Evolutionary conservation across 1,140 invertebrate species (phyloP).

Genomic region (Whitmania pigra): DNA sequence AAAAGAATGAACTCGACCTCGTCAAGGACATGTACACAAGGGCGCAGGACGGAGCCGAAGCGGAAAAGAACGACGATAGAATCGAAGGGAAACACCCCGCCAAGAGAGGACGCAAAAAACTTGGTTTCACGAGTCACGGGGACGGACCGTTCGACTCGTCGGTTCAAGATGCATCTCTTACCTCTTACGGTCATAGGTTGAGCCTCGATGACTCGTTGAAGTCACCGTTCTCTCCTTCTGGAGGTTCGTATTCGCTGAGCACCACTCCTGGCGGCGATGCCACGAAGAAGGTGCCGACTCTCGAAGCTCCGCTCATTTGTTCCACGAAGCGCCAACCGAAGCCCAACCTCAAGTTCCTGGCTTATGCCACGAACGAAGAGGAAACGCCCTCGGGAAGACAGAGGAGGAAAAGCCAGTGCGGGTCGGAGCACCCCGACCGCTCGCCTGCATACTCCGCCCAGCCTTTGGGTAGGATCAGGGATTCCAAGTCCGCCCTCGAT

Average conservation of each 20-base stretch:
- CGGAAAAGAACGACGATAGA: neutral
- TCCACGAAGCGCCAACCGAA: slow-evolving; percentile 40
- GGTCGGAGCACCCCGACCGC: neutral
- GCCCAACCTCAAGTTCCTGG: slow-evolving; percentile 35
- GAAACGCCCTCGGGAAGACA: slow-evolving; percentile 14
- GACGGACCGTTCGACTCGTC: too few species aligned
- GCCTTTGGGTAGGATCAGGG: slow-evolving; percentile 24
- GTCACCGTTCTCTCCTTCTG: too few species aligned
- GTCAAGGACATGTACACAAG: neutral
- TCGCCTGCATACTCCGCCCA: slow-evolving; percentile 16
- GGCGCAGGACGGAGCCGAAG: neutral
- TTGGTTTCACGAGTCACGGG: neutral
- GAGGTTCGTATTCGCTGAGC: too few species aligned
- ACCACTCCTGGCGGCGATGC: slow-evolving; percentile 45
- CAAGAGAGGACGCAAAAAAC: slow-evolving; percentile 19
- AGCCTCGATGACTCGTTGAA: too few species aligned
- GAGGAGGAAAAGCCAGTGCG: neutral
- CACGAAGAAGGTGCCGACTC: slow-evolving; percentile 31
- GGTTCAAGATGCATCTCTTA: too few species aligned
- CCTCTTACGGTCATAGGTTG: too few species aligned
- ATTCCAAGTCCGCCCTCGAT: slow-evolving; percentile 30
- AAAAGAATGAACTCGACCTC: neutral
- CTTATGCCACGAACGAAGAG: slow-evolving; percentile 30
- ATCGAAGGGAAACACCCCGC: neutral
- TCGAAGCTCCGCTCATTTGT: slow-evolving; percentile 38